phyloP scores from a whole-genome alignment of 2,888 invertebrate species.

The Gymnocheta viridis region DNA sequence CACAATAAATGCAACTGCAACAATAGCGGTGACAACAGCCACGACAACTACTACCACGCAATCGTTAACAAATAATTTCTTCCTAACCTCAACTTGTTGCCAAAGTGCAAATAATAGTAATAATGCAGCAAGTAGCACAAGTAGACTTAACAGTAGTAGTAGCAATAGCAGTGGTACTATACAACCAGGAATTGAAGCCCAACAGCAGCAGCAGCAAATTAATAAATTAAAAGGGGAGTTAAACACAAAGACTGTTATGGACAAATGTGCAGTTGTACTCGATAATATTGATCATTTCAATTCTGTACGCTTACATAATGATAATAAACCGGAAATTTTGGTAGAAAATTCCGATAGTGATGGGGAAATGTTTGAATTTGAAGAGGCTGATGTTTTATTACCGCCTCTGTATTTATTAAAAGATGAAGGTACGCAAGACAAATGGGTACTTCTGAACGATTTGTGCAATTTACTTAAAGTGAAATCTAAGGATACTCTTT shows the following conservation, averaged over 20 bases:
- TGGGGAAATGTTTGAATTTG: conserved; percentile 88
- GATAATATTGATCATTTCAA: conserved; percentile 73
- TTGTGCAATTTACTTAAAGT: conserved; percentile 89
- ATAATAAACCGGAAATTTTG: conserved; percentile 71
- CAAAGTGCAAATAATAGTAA: conserved; percentile 43
- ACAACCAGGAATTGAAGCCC: conserved; percentile 11
- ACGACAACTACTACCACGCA: conserved; percentile 11
- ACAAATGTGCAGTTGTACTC: conserved; percentile 74
- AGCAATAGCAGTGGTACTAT: not conserved
- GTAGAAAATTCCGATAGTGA: conserved; percentile 76
- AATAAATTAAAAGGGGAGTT: conserved; percentile 74
- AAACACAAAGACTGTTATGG: conserved; percentile 74
- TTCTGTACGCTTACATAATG: conserved; percentile 70
- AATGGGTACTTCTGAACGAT: conserved; percentile 92
- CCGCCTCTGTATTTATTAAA: conserved; percentile 91
- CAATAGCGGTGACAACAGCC: conserved; percentile 5
- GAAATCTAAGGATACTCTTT: conserved; percentile 90
- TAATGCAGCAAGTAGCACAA: conserved; percentile 23
- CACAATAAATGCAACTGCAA: not conserved
- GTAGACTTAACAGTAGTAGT: conserved; percentile 10
- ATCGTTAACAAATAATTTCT: conserved; percentile 28
- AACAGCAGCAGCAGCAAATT: conserved; percentile 57
- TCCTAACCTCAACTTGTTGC: conserved; percentile 11
- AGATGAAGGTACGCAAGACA: conserved; percentile 85
- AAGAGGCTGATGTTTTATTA: conserved; percentile 89